These are phyloP conservation scores for Nomada ruficornis DNA, from an alignment of 2,888 invertebrate genomes.

Conservation along the genomic window DNA sequence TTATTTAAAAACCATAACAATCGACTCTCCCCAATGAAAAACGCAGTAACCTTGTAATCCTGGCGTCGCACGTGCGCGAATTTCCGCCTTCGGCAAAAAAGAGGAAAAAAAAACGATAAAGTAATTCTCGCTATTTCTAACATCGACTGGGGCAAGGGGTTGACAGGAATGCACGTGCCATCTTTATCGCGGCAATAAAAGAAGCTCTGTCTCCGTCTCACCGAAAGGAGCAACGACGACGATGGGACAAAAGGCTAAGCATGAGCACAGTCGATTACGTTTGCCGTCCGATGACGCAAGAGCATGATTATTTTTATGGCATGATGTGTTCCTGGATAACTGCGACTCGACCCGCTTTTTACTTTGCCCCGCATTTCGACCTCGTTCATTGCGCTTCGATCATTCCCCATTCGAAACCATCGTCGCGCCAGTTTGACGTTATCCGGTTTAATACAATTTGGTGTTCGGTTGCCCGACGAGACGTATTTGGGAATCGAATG, in stretches of 20 bases:
- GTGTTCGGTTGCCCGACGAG: neutral
- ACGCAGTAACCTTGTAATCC: conserved; percentile 38
- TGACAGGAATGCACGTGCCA: conserved; percentile 38
- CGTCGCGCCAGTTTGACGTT: neutral
- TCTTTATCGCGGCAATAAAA: conserved; percentile 57
- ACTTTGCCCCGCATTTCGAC: conserved; percentile 41
- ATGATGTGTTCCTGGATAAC: conserved; percentile 49
- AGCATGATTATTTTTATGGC: conserved; percentile 62
- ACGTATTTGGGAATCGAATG: neutral
- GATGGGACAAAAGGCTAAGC: conserved; percentile 55
- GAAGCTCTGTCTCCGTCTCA: conserved; percentile 7
- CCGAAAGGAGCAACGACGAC: conserved; percentile 14
- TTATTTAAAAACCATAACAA: conserved; percentile 19
- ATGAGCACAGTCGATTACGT: conserved; percentile 64
- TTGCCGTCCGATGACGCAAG: conserved; percentile 59
- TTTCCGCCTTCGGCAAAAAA: conserved; percentile 30
- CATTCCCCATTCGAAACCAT: neutral
- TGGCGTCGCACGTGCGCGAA: conserved; percentile 45
- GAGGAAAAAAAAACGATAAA: conserved; percentile 38
- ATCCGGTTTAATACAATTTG: neutral
- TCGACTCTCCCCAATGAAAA: neutral
- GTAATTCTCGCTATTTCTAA: conserved; percentile 55
- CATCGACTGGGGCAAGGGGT: conserved; percentile 34
- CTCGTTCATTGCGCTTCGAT: conserved; percentile 21
- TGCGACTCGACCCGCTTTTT: conserved; percentile 47